Evolutionary conservation across 2,888 invertebrate species (phyloP).

Genomic region (Lepeophtheirus nordmannii): DNA sequence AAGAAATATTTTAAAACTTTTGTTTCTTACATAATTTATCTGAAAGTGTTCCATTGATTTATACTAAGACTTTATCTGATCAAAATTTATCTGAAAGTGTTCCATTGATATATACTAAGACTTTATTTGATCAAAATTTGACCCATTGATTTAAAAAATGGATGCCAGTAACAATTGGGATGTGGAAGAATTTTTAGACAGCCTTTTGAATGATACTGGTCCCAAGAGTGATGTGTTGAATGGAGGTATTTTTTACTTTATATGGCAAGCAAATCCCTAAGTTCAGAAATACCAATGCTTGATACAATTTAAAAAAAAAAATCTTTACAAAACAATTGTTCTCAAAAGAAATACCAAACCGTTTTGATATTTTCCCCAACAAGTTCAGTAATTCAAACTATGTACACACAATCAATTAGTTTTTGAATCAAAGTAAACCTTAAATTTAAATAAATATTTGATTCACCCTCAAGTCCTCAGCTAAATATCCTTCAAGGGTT

Average conservation of each 20-base stretch:
- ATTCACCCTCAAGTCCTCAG: neutral
- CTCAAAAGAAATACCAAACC: neutral
- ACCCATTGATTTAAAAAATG: slow-evolving; percentile 26
- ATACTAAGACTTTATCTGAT: too few species aligned
- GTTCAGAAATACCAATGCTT: too few species aligned
- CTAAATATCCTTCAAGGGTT: neutral
- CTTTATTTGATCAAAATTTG: too few species aligned
- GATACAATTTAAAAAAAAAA: too few species aligned
- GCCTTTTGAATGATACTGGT: neutral
- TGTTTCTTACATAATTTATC: too few species aligned
- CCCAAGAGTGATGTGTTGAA: neutral
- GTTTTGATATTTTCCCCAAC: neutral
- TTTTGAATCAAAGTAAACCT: neutral
- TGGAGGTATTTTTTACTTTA: neutral
- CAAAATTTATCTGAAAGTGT: too few species aligned
- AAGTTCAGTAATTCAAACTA: neutral
- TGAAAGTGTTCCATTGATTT: too few species aligned
- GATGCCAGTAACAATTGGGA: neutral
- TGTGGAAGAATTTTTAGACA: neutral
- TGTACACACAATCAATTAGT: neutral
- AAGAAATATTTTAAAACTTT: too few species aligned
- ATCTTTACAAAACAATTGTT: too few species aligned
- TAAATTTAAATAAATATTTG: neutral
- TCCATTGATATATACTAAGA: too few species aligned
- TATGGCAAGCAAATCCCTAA: too few species aligned